A percentile compares a stretch with the other conserved stretches of the same genome.
phyloP scores from a whole-genome alignment of 2,888 invertebrate species.

The Leptinotarsa rubiginosa region DNA sequence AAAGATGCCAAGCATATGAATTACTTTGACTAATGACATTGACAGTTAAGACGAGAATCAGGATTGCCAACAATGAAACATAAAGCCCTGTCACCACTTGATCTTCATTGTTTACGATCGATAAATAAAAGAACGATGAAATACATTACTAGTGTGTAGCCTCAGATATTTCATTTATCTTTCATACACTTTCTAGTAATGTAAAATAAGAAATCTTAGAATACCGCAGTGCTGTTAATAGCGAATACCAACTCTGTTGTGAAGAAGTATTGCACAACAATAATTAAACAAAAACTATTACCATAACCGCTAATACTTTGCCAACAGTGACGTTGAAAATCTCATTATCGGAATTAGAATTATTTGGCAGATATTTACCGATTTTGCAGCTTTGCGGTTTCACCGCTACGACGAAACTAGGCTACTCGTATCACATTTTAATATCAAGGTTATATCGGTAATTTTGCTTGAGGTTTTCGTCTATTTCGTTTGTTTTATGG shows the following conservation, averaged over 20 bases:
- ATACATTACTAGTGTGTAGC: no score
- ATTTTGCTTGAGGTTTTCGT: conserved; percentile 8
- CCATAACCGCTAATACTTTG: not conserved
- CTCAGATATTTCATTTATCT: no score
- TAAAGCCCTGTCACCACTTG: no score
- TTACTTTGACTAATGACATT: no score
- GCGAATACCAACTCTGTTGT: not conserved
- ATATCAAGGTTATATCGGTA: conserved; percentile 10
- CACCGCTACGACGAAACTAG: not conserved
- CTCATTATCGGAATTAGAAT: conserved; percentile 6
- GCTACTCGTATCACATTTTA: conserved; percentile 1
- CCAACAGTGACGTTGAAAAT: not conserved
- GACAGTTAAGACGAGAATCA: no score
- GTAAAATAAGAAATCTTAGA: not conserved
- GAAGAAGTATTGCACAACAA: not conserved
- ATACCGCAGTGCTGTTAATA: not conserved
- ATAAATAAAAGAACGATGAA: no score
- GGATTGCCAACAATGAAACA: no score
- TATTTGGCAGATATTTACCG: not conserved
- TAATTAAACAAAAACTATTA: conserved; percentile 2
- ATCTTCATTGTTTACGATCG: no score
- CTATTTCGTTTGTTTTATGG: conserved; percentile 10
- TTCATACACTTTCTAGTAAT: no score
- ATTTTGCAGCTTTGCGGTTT: conserved; percentile 12
- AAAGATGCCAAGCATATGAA: no score